Evolutionary conservation across 2,113 vertebrate species (phyloP).

Genomic region (Kryptolebias marmoratus): DNA sequence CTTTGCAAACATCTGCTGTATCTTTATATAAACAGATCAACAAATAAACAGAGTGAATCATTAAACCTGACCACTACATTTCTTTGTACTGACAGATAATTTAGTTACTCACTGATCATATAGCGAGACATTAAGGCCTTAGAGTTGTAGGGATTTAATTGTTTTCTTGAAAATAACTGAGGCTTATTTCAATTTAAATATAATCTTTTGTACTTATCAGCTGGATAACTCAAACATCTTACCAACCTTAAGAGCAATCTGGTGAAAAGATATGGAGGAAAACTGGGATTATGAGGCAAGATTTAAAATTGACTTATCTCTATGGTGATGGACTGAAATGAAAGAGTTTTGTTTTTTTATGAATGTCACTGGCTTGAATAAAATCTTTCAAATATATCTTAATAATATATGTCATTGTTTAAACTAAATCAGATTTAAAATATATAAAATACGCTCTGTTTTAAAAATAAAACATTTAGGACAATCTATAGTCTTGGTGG

Average conservation of each 20-base stretch:
- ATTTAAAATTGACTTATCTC: background rate
- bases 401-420: background rate
- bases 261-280: background rate
- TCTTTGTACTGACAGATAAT: slow-evolving; percentile 17
- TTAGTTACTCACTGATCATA: background rate
- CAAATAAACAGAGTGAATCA: slow-evolving; percentile 57
- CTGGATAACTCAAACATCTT: background rate
- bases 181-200: background rate
- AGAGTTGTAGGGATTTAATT: background rate
- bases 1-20: slow-evolving; percentile 45
- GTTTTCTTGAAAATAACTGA: background rate
- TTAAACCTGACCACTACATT: slow-evolving; percentile 17
- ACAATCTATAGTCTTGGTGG: background rate
- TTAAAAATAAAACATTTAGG: slow-evolving; percentile 7
- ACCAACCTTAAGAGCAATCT: background rate
- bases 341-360: background rate
- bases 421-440: slow-evolving; percentile 1
- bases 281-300: background rate
- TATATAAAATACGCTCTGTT: slow-evolving; percentile 4
- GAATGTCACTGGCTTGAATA: background rate
- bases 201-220: background rate
- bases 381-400: background rate
- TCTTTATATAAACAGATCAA: slow-evolving; percentile 32
- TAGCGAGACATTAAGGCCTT: background rate
- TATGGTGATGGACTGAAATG: background rate